phyloP scores from a whole-genome alignment of 2,113 vertebrate genomes.

The Trogon surrucura region DNA sequence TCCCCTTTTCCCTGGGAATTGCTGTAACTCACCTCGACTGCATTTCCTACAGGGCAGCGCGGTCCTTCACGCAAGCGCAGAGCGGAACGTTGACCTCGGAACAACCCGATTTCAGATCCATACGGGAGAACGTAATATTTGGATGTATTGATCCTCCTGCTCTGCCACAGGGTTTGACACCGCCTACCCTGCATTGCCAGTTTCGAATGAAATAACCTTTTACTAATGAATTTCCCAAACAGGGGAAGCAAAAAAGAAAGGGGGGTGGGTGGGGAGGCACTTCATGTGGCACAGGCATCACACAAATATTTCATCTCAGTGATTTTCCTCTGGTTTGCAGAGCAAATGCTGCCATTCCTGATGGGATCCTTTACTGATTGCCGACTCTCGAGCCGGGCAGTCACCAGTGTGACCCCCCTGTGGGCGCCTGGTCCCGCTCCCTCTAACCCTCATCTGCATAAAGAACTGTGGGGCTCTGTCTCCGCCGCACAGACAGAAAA shows the following conservation, averaged over 20 bases:
- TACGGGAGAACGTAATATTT: neutral
- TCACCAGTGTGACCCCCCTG: neutral
- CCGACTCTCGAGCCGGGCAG: neutral
- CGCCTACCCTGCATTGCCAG: neutral
- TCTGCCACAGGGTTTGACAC: neutral
- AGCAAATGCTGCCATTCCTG: neutral
- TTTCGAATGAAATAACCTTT: neutral
- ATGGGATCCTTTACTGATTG: neutral
- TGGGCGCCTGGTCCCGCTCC: neutral
- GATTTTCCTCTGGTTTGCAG: neutral
- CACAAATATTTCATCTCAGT: neutral
- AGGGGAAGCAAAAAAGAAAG: neutral
- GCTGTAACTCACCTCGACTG: neutral
- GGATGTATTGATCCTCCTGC: neutral
- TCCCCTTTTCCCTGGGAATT: rapidly evolving
- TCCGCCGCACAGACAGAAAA: neutral
- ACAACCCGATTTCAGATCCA: neutral
- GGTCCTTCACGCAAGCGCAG: neutral
- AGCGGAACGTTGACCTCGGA: neutral
- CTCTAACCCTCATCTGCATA: neutral
- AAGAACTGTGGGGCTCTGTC: neutral
- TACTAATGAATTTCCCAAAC: neutral
- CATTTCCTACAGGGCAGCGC: neutral
- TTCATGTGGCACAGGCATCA: neutral
- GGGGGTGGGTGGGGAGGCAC: too few relatives aligned